phyloP scores from a whole-genome alignment of 2,113 vertebrate genomes.

The Aegithalos caudatus region DNA sequence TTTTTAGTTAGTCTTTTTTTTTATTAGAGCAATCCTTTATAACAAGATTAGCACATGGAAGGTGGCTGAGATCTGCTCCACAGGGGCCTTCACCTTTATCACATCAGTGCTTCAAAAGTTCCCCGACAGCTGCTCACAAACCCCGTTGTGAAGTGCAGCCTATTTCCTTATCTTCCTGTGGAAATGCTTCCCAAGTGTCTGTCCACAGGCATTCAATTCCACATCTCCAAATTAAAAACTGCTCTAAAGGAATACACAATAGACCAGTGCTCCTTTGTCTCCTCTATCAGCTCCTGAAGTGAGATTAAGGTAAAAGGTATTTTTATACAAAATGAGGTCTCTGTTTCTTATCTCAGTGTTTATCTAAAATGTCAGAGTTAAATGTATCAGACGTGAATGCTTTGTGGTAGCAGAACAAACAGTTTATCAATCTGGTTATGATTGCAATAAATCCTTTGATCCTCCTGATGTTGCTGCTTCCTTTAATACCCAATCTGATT shows the following conservation, averaged over 20 bases:
- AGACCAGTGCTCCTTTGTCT: not conserved
- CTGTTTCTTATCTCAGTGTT: not conserved
- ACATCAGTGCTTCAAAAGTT: not conserved
- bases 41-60: not conserved
- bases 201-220: slow-evolving; percentile 1
- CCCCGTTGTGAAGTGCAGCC: not conserved
- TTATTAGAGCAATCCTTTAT: not conserved
- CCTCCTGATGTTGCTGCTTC: not conserved
- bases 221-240: slow-evolving; percentile 1
- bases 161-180: not conserved
- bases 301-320: not conserved
- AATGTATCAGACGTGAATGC: not conserved
- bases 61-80: not conserved
- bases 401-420: not conserved
- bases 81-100: not conserved
- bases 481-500: not conserved
- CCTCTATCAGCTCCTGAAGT: not conserved
- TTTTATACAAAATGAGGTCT: not conserved
- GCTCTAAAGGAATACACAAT: not conserved
- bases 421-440: not conserved
- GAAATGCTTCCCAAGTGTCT: not conserved
- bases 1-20: not conserved
- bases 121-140: not conserved
- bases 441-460: slow-evolving; percentile 22
- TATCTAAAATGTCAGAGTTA: slow-evolving; percentile 15